Base-by-base conservation (phyloP, 2,888 invertebrate genomes). In the Eilema depressum region DNA sequence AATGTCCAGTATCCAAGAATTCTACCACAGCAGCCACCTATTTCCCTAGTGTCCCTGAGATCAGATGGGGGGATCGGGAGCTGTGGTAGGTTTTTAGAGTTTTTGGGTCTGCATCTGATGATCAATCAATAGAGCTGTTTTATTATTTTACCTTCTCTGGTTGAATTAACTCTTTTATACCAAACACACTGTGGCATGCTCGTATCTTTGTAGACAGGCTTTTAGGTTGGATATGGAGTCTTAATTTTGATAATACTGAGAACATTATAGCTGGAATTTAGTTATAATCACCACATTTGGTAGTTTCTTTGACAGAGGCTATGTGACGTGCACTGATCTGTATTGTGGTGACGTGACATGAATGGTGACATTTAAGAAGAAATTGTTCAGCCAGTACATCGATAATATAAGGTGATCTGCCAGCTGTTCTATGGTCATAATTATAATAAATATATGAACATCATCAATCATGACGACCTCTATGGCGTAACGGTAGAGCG, bases 151-250 rank as follows among this genome's bases (percentile, higher is more conserved):
- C 94, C 90, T 91, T 92, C 64, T 93, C 92, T 68, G 85, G 89
- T 20, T 86, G 86, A 63, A 93, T 83, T 56, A 93, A 80, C 75
- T 93, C 89, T 74, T 93, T 88, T 53, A 93, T 85, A 37, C 92
- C 91, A 75, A 93, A 92, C 2, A 93, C 86, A 78, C 89, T 91
- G 77, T 93, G 90, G 69, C 93, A 93, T 79, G 84, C 81, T 81
- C 78, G 85, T 30, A 70, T 47, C 41, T 83, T 82, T 63, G 60
- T 26, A n/a, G 20, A 59, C 47, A 76, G 66, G 41, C 56, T 68
- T 53, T 79, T 82, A 1, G 69, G 67, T 2, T 81, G 11, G 30
- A 71, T 33, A n/a, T 68, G 66, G 20, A 70, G 11, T n/a, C 71
- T 56, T 47, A 83, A 75, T 78, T 79, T 86, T 10, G 67, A 67